Conservation (phyloP, 2,888 invertebrate species). For the Diplazon laetatorius region DNA sequence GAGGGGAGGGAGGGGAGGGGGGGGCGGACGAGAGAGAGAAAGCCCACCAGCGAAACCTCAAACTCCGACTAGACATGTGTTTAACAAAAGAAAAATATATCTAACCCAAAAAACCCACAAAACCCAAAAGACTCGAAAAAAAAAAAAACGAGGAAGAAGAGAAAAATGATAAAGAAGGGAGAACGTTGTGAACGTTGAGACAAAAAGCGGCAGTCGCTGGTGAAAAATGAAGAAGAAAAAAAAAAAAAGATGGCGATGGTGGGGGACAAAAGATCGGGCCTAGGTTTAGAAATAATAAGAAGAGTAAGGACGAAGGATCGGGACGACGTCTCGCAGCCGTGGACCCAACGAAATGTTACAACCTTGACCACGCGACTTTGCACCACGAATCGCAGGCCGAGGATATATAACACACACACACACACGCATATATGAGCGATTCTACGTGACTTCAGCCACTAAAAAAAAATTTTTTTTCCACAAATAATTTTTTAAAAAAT, state of each 20-base stretch:
- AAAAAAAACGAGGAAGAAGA: not conserved
- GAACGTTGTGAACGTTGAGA: no score
- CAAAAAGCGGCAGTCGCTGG: not conserved
- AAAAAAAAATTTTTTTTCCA: no score
- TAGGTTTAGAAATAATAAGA: conserved; percentile 50
- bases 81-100: not conserved
- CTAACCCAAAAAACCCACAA: not conserved
- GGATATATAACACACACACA: conserved; percentile 34
- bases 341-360: conserved; percentile 50
- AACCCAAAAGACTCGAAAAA: not conserved
- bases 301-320: conserved; percentile 54
- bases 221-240: conserved; percentile 6
- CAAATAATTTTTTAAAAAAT: no score
- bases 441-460: no score
- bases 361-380: conserved; percentile 43
- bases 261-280: conserved; percentile 61
- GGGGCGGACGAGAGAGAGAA: not conserved
- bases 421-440: no score
- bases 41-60: not conserved
- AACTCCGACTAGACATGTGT: conserved; percentile 9
- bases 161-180: not conserved
- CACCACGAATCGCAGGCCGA: not conserved
- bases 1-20: not conserved
- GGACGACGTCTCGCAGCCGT: conserved; percentile 40
- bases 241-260: conserved; percentile 22